phyloP scores from a whole-genome alignment of 2,113 vertebrate species.

The Tragelaphus buxtoni region DNA sequence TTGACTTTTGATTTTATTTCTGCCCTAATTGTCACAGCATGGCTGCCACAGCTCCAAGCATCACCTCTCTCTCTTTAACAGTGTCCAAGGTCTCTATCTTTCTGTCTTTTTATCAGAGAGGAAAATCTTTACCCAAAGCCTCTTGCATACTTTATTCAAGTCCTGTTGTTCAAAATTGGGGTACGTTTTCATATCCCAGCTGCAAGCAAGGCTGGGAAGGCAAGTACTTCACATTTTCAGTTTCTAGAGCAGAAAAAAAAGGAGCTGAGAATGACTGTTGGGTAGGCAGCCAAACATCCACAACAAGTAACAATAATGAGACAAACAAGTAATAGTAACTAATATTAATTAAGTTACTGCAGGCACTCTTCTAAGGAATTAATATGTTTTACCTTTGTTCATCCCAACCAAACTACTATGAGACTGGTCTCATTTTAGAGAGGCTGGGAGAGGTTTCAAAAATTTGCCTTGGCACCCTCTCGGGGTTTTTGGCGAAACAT shows the following conservation, averaged over 20 bases:
- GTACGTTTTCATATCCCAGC: background rate
- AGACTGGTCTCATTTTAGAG: background rate
- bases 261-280: background rate
- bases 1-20: background rate
- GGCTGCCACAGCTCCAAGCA: background rate
- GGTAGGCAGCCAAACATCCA: background rate
- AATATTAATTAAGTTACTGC: background rate
- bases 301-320: background rate
- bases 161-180: background rate
- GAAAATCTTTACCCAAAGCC: background rate
- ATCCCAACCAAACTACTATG: background rate
- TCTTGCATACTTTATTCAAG: background rate
- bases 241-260: background rate
- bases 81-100: background rate
- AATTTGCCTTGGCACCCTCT: background rate
- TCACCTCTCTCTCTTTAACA: background rate
- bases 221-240: background rate
- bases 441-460: background rate
- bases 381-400: background rate
- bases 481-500: background rate
- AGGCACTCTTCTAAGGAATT: background rate
- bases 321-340: background rate
- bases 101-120: background rate
- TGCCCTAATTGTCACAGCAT: background rate
- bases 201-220: background rate